Conservation (phyloP, 2,113 vertebrate genomes). For the Polyodon spathula region DNA sequence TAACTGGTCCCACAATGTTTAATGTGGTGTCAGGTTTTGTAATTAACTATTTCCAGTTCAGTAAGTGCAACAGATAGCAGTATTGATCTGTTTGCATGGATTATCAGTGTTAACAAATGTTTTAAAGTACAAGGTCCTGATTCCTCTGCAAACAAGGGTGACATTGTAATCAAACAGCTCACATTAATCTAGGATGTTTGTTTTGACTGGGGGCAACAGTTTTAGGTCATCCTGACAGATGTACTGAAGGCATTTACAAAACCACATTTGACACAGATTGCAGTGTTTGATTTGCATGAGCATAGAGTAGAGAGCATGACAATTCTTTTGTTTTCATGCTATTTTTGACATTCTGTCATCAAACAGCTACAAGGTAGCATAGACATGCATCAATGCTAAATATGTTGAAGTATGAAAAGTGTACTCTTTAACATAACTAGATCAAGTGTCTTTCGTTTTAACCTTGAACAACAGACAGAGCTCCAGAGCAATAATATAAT, state of each 20-base stretch:
- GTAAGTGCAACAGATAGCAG: conserved; percentile 17
- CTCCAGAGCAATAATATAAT: not conserved
- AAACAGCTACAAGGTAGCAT: too few relatives aligned
- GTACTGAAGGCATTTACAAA: not conserved
- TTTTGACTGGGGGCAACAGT: not conserved
- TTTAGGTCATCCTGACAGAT: conserved; percentile 1
- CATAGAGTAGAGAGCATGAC: not conserved
- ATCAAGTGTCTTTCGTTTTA: too few relatives aligned
- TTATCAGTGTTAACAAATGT: conserved; percentile 19
- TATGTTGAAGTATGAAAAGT: too few relatives aligned
- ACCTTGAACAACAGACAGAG: too few relatives aligned
- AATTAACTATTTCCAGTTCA: conserved; percentile 23
- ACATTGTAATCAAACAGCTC: conserved; percentile 14
- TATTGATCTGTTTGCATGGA: conserved; percentile 19
- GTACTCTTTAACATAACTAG: too few relatives aligned
- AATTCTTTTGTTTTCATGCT: not conserved
- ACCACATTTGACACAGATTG: not conserved
- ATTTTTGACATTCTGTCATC: not conserved
- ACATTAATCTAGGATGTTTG: not conserved
- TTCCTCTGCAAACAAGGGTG: not conserved
- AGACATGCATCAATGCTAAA: too few relatives aligned
- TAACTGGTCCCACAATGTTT: too few relatives aligned
- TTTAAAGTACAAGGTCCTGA: not conserved
- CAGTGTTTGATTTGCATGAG: not conserved
- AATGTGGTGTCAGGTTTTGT: too few relatives aligned